Conservation (phyloP, 2,888 invertebrate species). For the Oconnorella tubifera region DNA sequence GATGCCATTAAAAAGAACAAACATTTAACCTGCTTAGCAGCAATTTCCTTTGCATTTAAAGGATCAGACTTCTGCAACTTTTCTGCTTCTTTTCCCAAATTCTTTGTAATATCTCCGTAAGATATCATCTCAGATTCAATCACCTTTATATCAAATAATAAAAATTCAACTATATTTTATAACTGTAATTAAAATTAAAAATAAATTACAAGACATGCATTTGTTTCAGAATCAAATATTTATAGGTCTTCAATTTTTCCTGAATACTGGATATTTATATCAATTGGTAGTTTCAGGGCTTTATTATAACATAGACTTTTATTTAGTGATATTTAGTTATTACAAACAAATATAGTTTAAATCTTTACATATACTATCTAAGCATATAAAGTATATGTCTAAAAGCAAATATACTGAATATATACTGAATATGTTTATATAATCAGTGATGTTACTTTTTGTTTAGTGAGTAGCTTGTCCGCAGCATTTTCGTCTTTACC, state of each 20-base stretch:
- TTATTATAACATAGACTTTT: background rate
- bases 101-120: slow-evolving; percentile 48
- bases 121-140: slow-evolving; percentile 60
- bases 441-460: slow-evolving; percentile 75
- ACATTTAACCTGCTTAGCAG: slow-evolving; percentile 50
- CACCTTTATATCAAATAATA: slow-evolving; percentile 61
- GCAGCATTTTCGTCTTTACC: slow-evolving; percentile 89
- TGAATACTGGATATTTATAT: no score
- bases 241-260: no score
- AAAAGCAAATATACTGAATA: background rate
- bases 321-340: background rate
- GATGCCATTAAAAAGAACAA: no score
- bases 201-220: no score
- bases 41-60: slow-evolving; percentile 65
- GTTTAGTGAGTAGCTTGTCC: slow-evolving; percentile 86
- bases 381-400: background rate
- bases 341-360: background rate
- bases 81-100: slow-evolving; percentile 46
- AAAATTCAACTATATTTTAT: no score
- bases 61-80: slow-evolving; percentile 67
- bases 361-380: background rate
- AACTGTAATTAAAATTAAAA: no score
- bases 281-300: no score
- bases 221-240: no score
- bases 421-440: no score